phyloP scores from a whole-genome alignment of 2,113 vertebrate genomes.

The Panurus biarmicus region DNA sequence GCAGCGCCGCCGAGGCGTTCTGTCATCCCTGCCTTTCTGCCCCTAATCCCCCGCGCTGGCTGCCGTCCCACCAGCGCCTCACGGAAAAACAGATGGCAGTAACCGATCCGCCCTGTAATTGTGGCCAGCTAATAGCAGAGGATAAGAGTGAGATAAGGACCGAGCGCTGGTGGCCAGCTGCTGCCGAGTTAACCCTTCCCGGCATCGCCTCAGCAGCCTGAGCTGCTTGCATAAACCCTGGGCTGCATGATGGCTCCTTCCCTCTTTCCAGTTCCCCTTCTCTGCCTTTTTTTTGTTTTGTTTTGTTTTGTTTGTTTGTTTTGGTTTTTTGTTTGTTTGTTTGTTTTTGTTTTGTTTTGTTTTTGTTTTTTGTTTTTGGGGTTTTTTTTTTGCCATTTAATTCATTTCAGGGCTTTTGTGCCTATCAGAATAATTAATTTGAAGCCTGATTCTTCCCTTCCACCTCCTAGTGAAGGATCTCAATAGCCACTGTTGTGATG shows the following conservation, averaged over 20 bases:
- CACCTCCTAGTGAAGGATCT: background rate
- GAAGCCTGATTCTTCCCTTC: background rate
- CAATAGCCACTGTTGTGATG: accelerated
- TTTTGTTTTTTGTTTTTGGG: too few relatives aligned
- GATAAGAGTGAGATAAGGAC: conserved; percentile 58
- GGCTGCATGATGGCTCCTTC: background rate
- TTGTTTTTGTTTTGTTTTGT: too few relatives aligned
- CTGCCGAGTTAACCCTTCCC: conserved; percentile 58
- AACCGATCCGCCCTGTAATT: conserved; percentile 45
- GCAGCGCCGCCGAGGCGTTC: background rate
- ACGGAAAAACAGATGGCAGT: conserved; percentile 67
- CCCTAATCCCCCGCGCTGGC: conserved; percentile 66
- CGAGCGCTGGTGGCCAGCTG: conserved; percentile 57
- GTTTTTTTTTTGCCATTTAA: background rate
- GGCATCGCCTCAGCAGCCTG: background rate
- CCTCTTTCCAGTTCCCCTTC: background rate
- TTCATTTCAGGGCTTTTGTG: background rate
- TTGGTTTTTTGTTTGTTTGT: too few relatives aligned
- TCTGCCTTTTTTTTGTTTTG: background rate
- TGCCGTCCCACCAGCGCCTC: conserved; percentile 5
- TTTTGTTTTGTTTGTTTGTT: background rate
- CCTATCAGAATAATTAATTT: background rate
- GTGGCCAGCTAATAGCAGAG: conserved; percentile 53
- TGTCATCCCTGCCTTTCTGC: conserved; percentile 48
- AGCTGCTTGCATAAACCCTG: background rate